phyloP scores from a whole-genome alignment of 2,113 vertebrate species.

The Sula dactylatra region DNA sequence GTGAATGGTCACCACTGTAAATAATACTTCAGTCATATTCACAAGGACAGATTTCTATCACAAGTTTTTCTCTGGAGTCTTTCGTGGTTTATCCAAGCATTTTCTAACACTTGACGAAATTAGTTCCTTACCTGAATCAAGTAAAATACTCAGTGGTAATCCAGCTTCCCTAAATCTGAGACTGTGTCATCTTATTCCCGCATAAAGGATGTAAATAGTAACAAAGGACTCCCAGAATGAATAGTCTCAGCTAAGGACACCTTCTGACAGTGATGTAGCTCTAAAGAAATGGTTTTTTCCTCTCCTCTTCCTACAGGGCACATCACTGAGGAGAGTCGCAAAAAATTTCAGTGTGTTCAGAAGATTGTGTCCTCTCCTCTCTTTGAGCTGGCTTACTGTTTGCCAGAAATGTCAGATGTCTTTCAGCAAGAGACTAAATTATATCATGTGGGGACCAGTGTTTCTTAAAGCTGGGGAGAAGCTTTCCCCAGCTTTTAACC shows the following conservation, averaged over 20 bases:
- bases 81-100: neutral
- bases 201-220: neutral
- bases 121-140: neutral
- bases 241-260: neutral
- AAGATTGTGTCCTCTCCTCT: neutral
- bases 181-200: neutral
- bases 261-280: neutral
- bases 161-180: neutral
- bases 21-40: neutral
- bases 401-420: constrained; percentile 20
- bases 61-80: neutral
- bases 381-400: neutral
- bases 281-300: neutral
- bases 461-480: neutral
- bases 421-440: neutral
- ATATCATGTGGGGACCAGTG: neutral
- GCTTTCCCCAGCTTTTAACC: neutral
- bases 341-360: constrained; percentile 8
- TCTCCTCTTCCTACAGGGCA: neutral
- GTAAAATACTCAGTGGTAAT: neutral
- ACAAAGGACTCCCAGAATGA: neutral
- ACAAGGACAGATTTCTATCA: neutral
- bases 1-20: neutral
- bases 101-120: neutral
- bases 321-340: neutral